Percentiles rank a stretch among this genome's conserved stretches.
Evolutionary conservation across 1,140 invertebrate genomes (phyloP).

Genomic region (Heliothis subflexa): DNA sequence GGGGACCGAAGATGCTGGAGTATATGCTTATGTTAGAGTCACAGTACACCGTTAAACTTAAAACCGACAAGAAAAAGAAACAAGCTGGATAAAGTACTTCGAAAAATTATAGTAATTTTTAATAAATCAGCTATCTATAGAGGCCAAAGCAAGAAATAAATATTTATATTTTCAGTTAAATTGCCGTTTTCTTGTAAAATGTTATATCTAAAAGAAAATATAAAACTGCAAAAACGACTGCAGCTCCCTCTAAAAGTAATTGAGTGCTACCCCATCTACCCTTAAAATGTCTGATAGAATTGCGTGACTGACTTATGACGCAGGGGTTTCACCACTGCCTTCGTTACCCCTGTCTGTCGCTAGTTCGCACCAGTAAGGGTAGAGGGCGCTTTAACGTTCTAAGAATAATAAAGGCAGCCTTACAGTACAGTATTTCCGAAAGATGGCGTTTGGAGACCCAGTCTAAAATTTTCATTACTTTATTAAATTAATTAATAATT

Average conservation of each 20-base stretch:
- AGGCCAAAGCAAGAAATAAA: background rate
- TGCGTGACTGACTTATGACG: background rate
- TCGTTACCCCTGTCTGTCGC: background rate
- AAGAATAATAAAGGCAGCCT: background rate
- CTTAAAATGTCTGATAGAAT: background rate
- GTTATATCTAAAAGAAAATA: no score
- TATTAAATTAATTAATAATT: no score
- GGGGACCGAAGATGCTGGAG: slow-evolving; percentile 70
- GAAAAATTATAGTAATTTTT: no score
- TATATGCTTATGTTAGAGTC: slow-evolving; percentile 73
- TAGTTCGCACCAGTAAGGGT: slow-evolving; percentile 1
- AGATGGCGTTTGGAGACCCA: slow-evolving; percentile 26
- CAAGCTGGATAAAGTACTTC: background rate
- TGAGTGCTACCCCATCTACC: slow-evolving; percentile 31
- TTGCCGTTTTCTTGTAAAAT: background rate
- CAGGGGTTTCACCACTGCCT: background rate
- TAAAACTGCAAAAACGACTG: no score
- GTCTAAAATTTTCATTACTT: no score
- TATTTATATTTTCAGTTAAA: background rate
- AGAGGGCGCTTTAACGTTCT: slow-evolving; percentile 11
- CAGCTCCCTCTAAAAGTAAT: background rate
- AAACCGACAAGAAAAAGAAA: slow-evolving; percentile 71
- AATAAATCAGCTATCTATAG: no score
- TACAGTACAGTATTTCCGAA: background rate
- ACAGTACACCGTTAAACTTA: slow-evolving; percentile 70